Conservation (phyloP, 2,888 invertebrate genomes). For the Trichopria drosophilae region DNA sequence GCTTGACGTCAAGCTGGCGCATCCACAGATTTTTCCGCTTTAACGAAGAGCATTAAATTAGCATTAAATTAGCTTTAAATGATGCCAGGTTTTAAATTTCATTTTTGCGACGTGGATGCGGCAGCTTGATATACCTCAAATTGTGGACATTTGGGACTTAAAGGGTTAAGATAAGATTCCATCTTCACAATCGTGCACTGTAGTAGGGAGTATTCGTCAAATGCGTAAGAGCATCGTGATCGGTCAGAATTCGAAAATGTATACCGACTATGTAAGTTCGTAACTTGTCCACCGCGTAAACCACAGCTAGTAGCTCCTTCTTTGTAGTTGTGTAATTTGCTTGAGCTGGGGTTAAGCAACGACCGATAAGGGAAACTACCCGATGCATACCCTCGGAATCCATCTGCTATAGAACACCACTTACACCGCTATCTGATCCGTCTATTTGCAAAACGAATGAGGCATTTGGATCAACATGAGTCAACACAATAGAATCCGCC, state of each 20-base stretch:
- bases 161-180: conserved; percentile 38
- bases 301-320: conserved; percentile 40
- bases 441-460: no score
- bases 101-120: no score
- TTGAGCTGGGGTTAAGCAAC: conserved; percentile 32
- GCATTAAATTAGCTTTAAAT: no score
- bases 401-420: conserved; percentile 33
- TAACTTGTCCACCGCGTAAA: conserved; percentile 39
- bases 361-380: conserved; percentile 37
- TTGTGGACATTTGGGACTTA: no score
- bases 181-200: conserved; percentile 38
- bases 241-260: conserved; percentile 37
- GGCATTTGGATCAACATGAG: no score
- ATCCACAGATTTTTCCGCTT: no score
- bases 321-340: no score
- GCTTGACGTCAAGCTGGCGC: no score
- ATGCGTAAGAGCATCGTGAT: no score
- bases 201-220: conserved; percentile 38
- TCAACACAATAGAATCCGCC: conserved; percentile 10
- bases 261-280: conserved; percentile 38
- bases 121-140: no score
- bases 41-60: no score
- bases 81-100: no score
- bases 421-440: conserved; percentile 27
- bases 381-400: conserved; percentile 13